Percentiles rank a stretch among this genome's conserved stretches.
Conservation (phyloP, 2,888 invertebrate genomes). For the Metacarcinus magister region DNA sequence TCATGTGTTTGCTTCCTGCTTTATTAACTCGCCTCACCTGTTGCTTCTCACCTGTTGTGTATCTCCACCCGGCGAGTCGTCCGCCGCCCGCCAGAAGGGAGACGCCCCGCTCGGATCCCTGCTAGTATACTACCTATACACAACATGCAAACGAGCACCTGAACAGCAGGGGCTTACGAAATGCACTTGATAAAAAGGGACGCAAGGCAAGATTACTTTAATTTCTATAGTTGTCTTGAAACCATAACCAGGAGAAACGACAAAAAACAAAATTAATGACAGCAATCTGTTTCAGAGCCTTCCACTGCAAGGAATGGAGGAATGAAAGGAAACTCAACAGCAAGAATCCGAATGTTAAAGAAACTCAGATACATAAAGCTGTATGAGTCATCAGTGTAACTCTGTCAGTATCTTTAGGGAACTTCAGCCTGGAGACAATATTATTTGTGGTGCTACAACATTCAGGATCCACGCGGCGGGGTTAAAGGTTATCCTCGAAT, state of each 20-base stretch:
- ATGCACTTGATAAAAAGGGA: too few relatives aligned
- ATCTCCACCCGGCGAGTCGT: not conserved
- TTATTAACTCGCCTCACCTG: slow-evolving; percentile 42
- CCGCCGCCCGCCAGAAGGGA: not conserved
- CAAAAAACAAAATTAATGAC: not conserved
- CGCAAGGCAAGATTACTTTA: not conserved
- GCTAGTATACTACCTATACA: too few relatives aligned
- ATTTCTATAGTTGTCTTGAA: not conserved
- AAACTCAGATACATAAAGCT: too few relatives aligned
- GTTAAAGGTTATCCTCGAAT: not conserved
- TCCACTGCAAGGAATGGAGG: not conserved
- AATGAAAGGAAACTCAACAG: not conserved
- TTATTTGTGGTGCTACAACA: not conserved
- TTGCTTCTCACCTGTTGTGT: slow-evolving; percentile 43
- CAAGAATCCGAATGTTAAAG: not conserved
- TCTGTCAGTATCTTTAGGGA: too few relatives aligned
- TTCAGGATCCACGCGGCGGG: not conserved
- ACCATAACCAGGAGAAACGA: not conserved
- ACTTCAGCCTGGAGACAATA: not conserved
- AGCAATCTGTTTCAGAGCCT: not conserved
- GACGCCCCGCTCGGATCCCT: not conserved
- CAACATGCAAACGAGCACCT: too few relatives aligned
- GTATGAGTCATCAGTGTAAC: too few relatives aligned
- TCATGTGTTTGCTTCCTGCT: slow-evolving; percentile 41
- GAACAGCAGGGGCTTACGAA: too few relatives aligned